These are phyloP conservation scores for Laspeyria flexula DNA, from an alignment of 2,888 invertebrate genomes.

Conservation along the genomic window DNA sequence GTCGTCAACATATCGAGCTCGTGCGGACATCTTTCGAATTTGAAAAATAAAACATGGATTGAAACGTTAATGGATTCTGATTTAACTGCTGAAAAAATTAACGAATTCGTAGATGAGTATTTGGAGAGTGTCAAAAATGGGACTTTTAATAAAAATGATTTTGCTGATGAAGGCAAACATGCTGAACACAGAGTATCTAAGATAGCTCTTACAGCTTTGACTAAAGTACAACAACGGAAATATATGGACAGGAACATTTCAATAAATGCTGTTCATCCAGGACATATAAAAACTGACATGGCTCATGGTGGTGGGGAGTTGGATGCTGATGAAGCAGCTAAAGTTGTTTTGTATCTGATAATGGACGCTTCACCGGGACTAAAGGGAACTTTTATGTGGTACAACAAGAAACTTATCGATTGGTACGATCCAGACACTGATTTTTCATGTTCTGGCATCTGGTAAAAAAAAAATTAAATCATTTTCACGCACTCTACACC, in stretches of 20 bases:
- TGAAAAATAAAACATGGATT: constrained; percentile 71
- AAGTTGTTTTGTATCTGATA: constrained; percentile 87
- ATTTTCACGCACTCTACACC: too few relatives aligned
- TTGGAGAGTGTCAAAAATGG: constrained; percentile 73
- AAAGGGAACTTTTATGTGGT: constrained; percentile 89
- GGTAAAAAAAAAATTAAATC: constrained; percentile 38
- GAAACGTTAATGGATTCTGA: constrained; percentile 57
- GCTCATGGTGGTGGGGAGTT: constrained; percentile 83
- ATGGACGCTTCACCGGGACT: constrained; percentile 86
- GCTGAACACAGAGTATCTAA: constrained; percentile 78
- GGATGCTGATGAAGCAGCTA: constrained; percentile 86
- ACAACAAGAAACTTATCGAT: constrained; percentile 84
- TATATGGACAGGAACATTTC: constrained; percentile 67
- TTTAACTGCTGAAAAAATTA: constrained; percentile 67
- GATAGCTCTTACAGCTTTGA: constrained; percentile 72
- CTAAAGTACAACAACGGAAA: constrained; percentile 70
- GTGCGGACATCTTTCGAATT: constrained; percentile 75
- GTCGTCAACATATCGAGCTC: constrained; percentile 90
- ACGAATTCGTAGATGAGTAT: constrained; percentile 72
- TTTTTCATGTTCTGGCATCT: constrained; percentile 64
- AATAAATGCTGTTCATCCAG: constrained; percentile 76
- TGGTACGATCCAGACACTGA: constrained; percentile 84
- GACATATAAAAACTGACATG: constrained; percentile 73
- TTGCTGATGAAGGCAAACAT: constrained; percentile 77
- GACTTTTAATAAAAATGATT: constrained; percentile 71